phyloP scores from a whole-genome alignment of 2,113 vertebrate genomes.

The Apaloderma vittatum region DNA sequence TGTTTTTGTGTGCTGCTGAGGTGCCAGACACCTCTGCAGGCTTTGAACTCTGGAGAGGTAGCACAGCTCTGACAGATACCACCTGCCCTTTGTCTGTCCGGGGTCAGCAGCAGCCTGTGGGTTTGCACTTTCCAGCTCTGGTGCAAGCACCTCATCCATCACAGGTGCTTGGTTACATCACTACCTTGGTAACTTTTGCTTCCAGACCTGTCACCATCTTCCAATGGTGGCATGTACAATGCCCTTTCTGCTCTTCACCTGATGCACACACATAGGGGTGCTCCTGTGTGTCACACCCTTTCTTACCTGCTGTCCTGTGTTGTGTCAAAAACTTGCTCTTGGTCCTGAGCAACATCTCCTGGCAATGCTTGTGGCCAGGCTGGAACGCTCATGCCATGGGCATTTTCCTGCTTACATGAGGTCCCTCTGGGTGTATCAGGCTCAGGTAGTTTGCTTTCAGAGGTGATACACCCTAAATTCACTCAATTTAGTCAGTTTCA shows the following conservation, averaged over 20 bases:
- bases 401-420: rapidly evolving
- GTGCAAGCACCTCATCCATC: no score
- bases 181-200: background rate
- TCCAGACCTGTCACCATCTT: background rate
- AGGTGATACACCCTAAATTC: background rate
- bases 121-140: background rate
- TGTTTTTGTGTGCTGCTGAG: background rate
- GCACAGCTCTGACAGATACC: background rate
- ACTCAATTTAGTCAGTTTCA: background rate
- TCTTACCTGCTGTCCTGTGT: background rate
- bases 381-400: background rate
- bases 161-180: background rate
- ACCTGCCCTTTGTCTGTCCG: background rate
- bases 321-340: background rate
- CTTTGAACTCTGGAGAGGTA: background rate
- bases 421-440: background rate
- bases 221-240: background rate
- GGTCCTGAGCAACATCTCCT: background rate
- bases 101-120: background rate
- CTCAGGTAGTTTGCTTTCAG: background rate
- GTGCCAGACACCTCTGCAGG: background rate
- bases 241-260: background rate
- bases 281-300: background rate
- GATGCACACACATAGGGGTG: background rate
- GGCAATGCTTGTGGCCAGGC: background rate